Percentiles rank a stretch among this genome's conserved stretches.
Conservation (phyloP, 2,888 invertebrate species). For the Bruchidius siliquastri region DNA sequence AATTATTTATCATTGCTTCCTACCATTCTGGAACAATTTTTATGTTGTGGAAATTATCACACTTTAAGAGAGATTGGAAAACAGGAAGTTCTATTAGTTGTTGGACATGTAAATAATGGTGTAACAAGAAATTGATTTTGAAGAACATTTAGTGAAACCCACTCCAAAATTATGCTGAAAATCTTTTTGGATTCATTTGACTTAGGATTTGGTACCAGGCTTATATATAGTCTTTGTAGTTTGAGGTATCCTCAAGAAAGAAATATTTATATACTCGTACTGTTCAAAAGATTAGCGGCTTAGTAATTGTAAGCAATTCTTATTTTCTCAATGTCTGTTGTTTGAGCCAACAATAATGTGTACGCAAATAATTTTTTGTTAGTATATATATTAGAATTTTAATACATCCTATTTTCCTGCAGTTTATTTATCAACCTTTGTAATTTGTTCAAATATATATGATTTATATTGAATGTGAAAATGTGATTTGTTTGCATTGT, state of each 20-base stretch:
- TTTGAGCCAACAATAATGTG: neutral
- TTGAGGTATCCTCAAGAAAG: neutral
- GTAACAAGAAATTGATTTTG: too few relatives aligned
- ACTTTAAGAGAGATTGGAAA: too few relatives aligned
- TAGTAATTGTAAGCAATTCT: neutral
- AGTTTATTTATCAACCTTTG: neutral
- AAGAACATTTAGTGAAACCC: too few relatives aligned
- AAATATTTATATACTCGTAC: neutral
- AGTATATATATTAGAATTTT: neutral
- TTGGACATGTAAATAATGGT: too few relatives aligned
- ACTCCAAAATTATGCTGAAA: too few relatives aligned
- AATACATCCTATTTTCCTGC: neutral
- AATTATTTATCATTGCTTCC: too few relatives aligned
- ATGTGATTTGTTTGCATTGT: neutral
- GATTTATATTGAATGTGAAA: neutral
- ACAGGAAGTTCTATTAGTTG: too few relatives aligned
- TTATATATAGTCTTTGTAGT: neutral
- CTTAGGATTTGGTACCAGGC: too few relatives aligned
- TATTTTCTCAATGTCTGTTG: neutral
- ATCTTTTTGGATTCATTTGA: too few relatives aligned
- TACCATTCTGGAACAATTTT: too few relatives aligned
- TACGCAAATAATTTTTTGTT: neutral
- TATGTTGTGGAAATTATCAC: too few relatives aligned
- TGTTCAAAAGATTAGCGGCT: neutral
- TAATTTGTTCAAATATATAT: neutral